A percentile compares a stretch with the other conserved stretches of the same genome.
Conservation (phyloP, 2,797 vertebrate genomes). For the Muscicapa comitata region DNA sequence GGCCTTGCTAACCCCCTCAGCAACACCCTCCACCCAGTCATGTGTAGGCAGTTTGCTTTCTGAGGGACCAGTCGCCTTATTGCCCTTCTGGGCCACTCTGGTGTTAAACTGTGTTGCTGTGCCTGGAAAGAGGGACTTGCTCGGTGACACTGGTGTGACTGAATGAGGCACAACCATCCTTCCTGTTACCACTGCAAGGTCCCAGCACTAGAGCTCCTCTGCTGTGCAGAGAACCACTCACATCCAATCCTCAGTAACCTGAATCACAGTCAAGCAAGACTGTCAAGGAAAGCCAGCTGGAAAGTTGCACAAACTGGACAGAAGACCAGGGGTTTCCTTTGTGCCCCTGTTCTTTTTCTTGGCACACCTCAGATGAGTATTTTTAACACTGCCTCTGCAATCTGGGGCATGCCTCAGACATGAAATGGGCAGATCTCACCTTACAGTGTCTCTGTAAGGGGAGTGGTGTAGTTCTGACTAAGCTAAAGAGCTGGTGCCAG, state of each 20-base stretch:
- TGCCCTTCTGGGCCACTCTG: background rate
- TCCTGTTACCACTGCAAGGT: background rate
- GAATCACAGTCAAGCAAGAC: background rate
- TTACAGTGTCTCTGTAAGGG: background rate
- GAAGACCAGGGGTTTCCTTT: background rate
- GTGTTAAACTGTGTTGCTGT: background rate
- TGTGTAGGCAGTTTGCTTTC: background rate
- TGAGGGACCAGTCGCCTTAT: background rate
- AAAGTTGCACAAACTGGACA: background rate
- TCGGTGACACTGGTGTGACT: background rate
- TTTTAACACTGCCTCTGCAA: background rate
- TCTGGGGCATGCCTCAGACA: background rate
- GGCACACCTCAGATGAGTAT: fast-evolving
- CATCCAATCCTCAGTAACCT: background rate
- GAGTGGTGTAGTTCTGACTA: background rate
- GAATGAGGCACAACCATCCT: background rate
- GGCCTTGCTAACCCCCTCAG: background rate
- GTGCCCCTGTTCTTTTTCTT: background rate
- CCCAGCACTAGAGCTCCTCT: background rate
- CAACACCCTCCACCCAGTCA: background rate
- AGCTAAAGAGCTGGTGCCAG: background rate
- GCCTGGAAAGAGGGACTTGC: background rate
- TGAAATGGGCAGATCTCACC: background rate
- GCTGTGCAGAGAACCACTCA: background rate
- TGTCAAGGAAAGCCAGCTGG: background rate